Conservation (phyloP, 2,797 vertebrate genomes). For the Rhinatrema bivittatum region DNA sequence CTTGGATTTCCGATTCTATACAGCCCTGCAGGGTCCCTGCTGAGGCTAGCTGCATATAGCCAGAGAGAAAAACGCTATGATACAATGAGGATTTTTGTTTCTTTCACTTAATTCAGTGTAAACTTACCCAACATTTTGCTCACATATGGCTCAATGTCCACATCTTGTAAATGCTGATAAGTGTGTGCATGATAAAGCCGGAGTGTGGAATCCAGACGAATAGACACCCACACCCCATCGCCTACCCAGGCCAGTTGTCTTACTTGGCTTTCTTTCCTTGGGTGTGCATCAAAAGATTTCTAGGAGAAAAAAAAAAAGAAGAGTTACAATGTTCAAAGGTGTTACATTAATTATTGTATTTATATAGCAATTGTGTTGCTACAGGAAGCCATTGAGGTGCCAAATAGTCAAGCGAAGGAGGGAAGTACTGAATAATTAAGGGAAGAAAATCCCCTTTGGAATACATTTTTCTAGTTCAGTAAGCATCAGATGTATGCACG, state of each 20-base stretch:
- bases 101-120: too few relatives aligned
- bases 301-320: not conserved
- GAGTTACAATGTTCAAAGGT: not conserved
- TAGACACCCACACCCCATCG: slow-evolving; percentile 96
- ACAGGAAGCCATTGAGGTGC: too few relatives aligned
- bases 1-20: too few relatives aligned
- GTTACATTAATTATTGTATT: too few relatives aligned
- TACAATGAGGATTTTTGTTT: too few relatives aligned
- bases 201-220: slow-evolving; percentile 91
- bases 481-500: too few relatives aligned
- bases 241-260: slow-evolving; percentile 91
- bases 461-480: too few relatives aligned
- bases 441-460: too few relatives aligned
- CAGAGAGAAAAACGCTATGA: too few relatives aligned
- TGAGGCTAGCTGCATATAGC: too few relatives aligned
- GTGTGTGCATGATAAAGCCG: slow-evolving; percentile 93
- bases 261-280: slow-evolving; percentile 94
- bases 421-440: not conserved
- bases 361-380: too few relatives aligned
- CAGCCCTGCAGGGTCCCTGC: too few relatives aligned
- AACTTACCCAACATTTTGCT: slow-evolving; percentile 98
- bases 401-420: not conserved
- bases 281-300: slow-evolving; percentile 97
- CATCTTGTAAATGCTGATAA: slow-evolving; percentile 90
- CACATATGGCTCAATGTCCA: slow-evolving; percentile 97